A percentile compares a stretch with the other conserved stretches of the same genome.
Evolutionary conservation across 1,140 invertebrate genomes (phyloP).

Genomic region (Drosophila teissieri): DNA sequence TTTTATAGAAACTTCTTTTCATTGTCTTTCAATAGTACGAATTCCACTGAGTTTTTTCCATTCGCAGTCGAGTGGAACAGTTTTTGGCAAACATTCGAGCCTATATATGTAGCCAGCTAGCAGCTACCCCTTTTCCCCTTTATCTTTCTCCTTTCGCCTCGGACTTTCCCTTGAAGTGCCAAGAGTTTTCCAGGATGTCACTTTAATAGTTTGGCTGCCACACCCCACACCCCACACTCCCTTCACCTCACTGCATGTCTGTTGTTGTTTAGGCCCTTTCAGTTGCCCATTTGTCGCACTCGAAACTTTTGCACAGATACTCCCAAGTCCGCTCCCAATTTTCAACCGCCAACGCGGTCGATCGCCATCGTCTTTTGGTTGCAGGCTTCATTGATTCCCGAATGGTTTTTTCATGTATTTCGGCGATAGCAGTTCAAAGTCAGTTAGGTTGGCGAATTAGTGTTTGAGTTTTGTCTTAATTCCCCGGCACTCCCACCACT

Average conservation of each 20-base stretch:
- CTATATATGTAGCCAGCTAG: background rate
- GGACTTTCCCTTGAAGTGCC: slow-evolving; percentile 13
- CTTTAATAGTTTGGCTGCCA: slow-evolving; percentile 33
- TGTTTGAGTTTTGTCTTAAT: slow-evolving; percentile 34
- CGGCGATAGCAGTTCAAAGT: slow-evolving; percentile 21
- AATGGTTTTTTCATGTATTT: slow-evolving; percentile 15
- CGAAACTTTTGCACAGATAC: slow-evolving; percentile 28
- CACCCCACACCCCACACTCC: background rate
- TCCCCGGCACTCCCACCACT: background rate
- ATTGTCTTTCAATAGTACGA: background rate
- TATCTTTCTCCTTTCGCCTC: too few relatives aligned
- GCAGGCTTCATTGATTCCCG: slow-evolving; percentile 29
- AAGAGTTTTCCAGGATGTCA: slow-evolving; percentile 37
- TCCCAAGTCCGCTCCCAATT: background rate
- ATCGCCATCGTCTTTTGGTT: slow-evolving; percentile 12
- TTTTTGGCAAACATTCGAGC: slow-evolving; percentile 7
- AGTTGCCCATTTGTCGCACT: slow-evolving; percentile 41
- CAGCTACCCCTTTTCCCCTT: background rate
- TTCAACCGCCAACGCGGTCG: background rate
- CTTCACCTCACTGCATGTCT: background rate
- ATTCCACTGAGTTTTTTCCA: slow-evolving; percentile 9
- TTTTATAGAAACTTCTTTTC: too few relatives aligned
- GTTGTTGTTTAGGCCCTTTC: background rate
- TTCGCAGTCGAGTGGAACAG: slow-evolving; percentile 1
- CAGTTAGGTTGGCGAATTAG: slow-evolving; percentile 35